phyloP scores from a whole-genome alignment of 2,888 invertebrate genomes.

The Dicyrtomina minuta region DNA sequence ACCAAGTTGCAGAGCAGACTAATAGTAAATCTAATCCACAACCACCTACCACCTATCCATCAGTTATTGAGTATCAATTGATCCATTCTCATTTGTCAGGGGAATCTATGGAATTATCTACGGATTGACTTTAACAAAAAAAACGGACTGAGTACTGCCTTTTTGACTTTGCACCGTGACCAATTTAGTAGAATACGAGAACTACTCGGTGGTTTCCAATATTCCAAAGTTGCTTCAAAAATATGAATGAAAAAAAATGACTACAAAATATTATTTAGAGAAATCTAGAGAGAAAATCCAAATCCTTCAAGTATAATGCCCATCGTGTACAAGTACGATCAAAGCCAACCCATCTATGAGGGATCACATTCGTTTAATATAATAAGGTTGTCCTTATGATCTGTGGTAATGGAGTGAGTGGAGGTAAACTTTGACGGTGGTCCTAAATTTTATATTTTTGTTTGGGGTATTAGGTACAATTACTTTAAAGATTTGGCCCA shows the following conservation, averaged over 20 bases:
- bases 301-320: not conserved
- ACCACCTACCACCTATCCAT: slow-evolving; percentile 1
- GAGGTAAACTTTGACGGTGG: slow-evolving; percentile 8
- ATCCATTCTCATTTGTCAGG: slow-evolving; percentile 52
- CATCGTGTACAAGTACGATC: too few species aligned
- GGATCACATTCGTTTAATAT: too few species aligned
- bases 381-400: not conserved
- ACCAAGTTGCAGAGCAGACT: too few species aligned
- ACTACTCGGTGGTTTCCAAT: not conserved
- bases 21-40: too few species aligned
- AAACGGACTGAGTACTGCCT: not conserved
- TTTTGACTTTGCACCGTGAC: not conserved
- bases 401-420: not conserved
- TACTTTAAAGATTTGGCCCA: slow-evolving; percentile 2
- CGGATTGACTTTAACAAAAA: slow-evolving; percentile 5
- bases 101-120: slow-evolving; percentile 30
- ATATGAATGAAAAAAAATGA: not conserved
- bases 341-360: too few species aligned
- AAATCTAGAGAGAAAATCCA: not conserved
- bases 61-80: slow-evolving; percentile 32
- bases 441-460: slow-evolving; percentile 21
- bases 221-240: not conserved
- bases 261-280: not conserved
- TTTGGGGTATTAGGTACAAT: slow-evolving; percentile 18
- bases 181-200: not conserved